Evolutionary conservation across 2,113 vertebrate species (phyloP).

Genomic region (Speoplatyrhinus poulsoni): DNA sequence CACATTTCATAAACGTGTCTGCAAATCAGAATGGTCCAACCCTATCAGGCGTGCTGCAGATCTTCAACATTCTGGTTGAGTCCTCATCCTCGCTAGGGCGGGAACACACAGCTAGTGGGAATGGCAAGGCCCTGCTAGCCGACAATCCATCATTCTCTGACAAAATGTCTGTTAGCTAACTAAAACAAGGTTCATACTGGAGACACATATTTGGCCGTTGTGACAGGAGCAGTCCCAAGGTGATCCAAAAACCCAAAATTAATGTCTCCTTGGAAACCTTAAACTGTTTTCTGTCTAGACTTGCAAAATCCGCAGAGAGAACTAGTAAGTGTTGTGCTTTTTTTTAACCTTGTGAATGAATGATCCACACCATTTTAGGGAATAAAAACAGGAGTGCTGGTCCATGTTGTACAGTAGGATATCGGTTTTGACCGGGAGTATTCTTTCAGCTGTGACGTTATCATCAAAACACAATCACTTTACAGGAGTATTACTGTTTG

Average conservation of each 20-base stretch:
- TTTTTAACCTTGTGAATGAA: constrained; percentile 10
- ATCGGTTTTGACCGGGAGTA: constrained; percentile 1
- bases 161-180: constrained; percentile 13
- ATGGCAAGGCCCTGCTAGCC: constrained; percentile 22
- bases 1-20: too few relatives aligned
- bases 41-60: too few relatives aligned
- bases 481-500: constrained; percentile 11
- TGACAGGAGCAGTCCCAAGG: constrained; percentile 13
- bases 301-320: constrained; percentile 10
- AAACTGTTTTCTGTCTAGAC: constrained; percentile 44
- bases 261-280: constrained; percentile 41
- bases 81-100: constrained; percentile 22
- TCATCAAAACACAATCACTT: constrained; percentile 5
- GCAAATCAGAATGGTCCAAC: too few relatives aligned
- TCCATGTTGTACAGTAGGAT: constrained; percentile 1
- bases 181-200: constrained; percentile 9
- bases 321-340: neutral
- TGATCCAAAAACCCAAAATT: constrained; percentile 24
- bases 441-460: constrained; percentile 1
- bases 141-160: constrained; percentile 24
- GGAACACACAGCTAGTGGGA: constrained; percentile 14
- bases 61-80: neutral
- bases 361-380: constrained; percentile 25
- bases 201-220: constrained; percentile 40
- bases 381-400: constrained; percentile 7